Conservation (phyloP, 2,797 vertebrate genomes). For the Bradypodion pumilum region DNA sequence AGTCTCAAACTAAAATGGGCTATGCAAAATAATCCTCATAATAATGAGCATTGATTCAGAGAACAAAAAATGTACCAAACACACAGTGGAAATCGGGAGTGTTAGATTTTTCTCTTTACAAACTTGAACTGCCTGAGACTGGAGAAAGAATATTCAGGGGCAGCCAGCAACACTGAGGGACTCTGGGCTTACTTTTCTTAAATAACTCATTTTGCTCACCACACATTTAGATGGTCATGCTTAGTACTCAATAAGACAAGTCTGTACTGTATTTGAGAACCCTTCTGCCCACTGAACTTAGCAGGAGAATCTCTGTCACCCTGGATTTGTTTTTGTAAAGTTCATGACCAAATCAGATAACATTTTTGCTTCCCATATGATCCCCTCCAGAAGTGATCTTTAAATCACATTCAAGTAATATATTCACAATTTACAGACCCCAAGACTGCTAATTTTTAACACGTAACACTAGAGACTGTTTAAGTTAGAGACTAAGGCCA, state of each 20-base stretch:
- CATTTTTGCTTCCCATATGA: slow-evolving; percentile 2
- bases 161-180: not conserved
- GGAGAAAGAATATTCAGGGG: not conserved
- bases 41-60: not conserved
- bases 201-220: not conserved
- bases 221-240: not conserved
- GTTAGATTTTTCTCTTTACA: not conserved
- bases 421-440: not conserved
- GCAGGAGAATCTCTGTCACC: not conserved
- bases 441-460: slow-evolving; percentile 8
- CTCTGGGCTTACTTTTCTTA: not conserved
- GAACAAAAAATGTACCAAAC: not conserved
- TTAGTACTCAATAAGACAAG: not conserved
- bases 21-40: not conserved
- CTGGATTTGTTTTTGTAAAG: slow-evolving; percentile 10
- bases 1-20: not conserved
- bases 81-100: not conserved
- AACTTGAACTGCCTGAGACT: not conserved
- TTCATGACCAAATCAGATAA: slow-evolving; percentile 3
- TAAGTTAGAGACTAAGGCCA: slow-evolving; percentile 3
- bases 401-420: not conserved
- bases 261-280: not conserved
- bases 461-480: not conserved
- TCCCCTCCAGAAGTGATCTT: not conserved
- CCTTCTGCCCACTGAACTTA: not conserved